phyloP scores from a whole-genome alignment of 2,888 invertebrate genomes.

The Ochropacha duplaris region DNA sequence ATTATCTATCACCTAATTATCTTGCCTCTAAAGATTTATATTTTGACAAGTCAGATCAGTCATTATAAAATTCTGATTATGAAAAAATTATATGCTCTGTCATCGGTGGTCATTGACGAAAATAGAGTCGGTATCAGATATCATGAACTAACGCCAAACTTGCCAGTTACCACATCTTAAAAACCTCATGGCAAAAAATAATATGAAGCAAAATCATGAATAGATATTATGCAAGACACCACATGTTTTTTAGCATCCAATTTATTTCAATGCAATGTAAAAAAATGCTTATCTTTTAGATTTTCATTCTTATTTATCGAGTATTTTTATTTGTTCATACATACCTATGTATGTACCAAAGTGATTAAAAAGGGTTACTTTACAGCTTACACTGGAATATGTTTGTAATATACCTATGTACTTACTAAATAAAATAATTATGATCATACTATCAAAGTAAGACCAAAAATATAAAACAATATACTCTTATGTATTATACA shows the following conservation, averaged over 20 bases:
- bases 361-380: no score
- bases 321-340: no score
- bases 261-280: background rate
- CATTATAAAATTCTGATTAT: slow-evolving; percentile 18
- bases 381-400: no score
- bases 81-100: slow-evolving; percentile 13
- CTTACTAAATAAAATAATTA: no score
- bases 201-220: background rate
- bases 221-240: background rate
- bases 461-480: no score
- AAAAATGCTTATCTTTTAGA: no score
- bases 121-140: slow-evolving; percentile 21
- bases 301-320: no score
- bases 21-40: background rate
- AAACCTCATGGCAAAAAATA: background rate
- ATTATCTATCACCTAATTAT: background rate
- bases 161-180: background rate
- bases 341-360: no score
- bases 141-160: background rate
- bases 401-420: no score
- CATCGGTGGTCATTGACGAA: slow-evolving; percentile 21
- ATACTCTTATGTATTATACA: no score
- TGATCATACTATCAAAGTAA: no score
- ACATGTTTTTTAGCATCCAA: background rate
- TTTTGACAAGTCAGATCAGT: slow-evolving; percentile 20